Conservation (phyloP, 2,888 invertebrate species). For the Xylota segnis region DNA sequence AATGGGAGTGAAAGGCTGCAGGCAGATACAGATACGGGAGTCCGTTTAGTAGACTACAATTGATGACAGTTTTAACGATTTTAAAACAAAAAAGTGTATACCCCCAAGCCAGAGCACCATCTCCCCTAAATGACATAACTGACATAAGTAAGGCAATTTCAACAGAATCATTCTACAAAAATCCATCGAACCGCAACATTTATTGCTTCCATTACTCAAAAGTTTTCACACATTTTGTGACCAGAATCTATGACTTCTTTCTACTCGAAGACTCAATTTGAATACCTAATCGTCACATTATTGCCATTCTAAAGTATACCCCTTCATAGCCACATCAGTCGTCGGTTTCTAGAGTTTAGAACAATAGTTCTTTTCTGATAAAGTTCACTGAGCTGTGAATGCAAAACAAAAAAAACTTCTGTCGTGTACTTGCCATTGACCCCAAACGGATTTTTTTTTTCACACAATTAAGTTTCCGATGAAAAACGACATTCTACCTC, state of each 20-base stretch:
- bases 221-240: background rate
- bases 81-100: too few species aligned
- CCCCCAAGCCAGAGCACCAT: too few species aligned
- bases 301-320: background rate
- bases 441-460: constrained; percentile 60
- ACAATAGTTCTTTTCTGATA: constrained; percentile 60
- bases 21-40: too few species aligned
- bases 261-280: background rate
- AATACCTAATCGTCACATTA: background rate
- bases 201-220: background rate
- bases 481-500: constrained; percentile 30
- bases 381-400: constrained; percentile 56
- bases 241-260: background rate
- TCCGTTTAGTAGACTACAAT: too few species aligned
- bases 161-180: too few species aligned
- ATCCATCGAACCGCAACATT: too few species aligned
- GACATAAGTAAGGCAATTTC: too few species aligned
- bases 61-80: too few species aligned
- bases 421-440: constrained; percentile 68
- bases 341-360: background rate
- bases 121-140: too few species aligned
- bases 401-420: constrained; percentile 24
- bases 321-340: constrained; percentile 3
- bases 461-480: constrained; percentile 55
- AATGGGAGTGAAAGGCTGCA: too few species aligned